Conservation (phyloP, 2,888 invertebrate genomes). For the Phengaris arion region DNA sequence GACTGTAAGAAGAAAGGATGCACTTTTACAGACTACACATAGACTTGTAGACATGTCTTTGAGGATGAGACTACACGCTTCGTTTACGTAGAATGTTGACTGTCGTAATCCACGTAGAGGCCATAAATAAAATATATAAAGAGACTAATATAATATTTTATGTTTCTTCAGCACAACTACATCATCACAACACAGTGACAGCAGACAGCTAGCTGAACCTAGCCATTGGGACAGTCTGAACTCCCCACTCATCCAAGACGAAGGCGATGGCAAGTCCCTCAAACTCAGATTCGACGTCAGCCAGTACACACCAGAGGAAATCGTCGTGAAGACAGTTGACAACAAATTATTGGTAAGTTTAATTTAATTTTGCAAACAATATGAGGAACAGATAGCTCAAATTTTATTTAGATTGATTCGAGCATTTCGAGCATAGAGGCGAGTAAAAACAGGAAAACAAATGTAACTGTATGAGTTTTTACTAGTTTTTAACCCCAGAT, state of each 20-base stretch:
- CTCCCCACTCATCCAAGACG: conserved; percentile 96
- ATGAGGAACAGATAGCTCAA: background rate
- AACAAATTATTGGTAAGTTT: conserved; percentile 94
- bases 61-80: no score
- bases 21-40: no score
- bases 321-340: conserved; percentile 98
- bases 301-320: conserved; percentile 98
- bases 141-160: conserved; percentile 31
- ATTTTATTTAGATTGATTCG: background rate
- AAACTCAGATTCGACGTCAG: conserved; percentile 98
- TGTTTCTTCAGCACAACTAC: conserved; percentile 81
- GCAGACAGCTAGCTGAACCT: conserved; percentile 80
- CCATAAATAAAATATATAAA: no score
- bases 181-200: conserved; percentile 82
- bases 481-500: no score
- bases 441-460: background rate
- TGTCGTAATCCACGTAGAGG: no score
- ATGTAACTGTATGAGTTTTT: no score
- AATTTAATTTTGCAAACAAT: no score
- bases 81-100: no score
- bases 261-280: conserved; percentile 95
- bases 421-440: background rate
- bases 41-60: no score
- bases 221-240: conserved; percentile 92
- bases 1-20: no score